Conservation (phyloP, 2,797 vertebrate genomes). For the Neosalanx taihuensis region DNA sequence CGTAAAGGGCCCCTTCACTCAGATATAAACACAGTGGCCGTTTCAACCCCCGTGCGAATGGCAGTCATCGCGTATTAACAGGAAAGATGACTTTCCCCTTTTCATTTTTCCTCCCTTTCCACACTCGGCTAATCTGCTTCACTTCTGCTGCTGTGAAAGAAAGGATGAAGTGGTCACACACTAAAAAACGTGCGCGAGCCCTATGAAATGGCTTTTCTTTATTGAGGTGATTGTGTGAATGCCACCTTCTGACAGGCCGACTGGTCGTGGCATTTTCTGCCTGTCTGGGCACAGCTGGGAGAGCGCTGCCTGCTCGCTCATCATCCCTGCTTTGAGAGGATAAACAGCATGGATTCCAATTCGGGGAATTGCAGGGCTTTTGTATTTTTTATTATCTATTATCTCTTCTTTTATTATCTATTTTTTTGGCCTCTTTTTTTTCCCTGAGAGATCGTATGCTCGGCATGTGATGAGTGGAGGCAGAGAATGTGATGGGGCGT, state of each 20-base stretch:
- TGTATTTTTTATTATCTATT: neutral
- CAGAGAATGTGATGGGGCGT: slow-evolving; percentile 15
- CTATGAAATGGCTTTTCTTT: slow-evolving; percentile 41
- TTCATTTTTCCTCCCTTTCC: neutral
- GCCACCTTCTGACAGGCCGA: slow-evolving; percentile 52
- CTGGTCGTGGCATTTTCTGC: slow-evolving; percentile 52
- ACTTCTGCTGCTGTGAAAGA: neutral
- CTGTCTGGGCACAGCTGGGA: slow-evolving; percentile 62
- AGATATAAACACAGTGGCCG: slow-evolving; percentile 27
- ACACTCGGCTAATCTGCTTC: neutral
- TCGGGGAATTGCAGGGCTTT: slow-evolving; percentile 31
- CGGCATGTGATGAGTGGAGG: neutral
- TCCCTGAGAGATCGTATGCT: slow-evolving; percentile 10
- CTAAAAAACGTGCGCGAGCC: neutral
- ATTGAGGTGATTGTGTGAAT: slow-evolving; percentile 40
- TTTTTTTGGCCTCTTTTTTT: neutral
- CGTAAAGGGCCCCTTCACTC: slow-evolving; percentile 42
- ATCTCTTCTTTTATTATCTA: slow-evolving; percentile 12
- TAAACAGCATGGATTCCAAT: slow-evolving; percentile 42
- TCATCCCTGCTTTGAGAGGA: slow-evolving; percentile 37
- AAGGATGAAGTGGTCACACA: neutral
- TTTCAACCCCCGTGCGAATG: neutral
- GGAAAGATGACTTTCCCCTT: neutral
- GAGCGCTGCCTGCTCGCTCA: slow-evolving; percentile 40
- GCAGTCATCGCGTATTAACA: too few species aligned